Evolutionary conservation across 2,888 invertebrate species (phyloP).

Genomic region (Drosophila buzzatii): DNA sequence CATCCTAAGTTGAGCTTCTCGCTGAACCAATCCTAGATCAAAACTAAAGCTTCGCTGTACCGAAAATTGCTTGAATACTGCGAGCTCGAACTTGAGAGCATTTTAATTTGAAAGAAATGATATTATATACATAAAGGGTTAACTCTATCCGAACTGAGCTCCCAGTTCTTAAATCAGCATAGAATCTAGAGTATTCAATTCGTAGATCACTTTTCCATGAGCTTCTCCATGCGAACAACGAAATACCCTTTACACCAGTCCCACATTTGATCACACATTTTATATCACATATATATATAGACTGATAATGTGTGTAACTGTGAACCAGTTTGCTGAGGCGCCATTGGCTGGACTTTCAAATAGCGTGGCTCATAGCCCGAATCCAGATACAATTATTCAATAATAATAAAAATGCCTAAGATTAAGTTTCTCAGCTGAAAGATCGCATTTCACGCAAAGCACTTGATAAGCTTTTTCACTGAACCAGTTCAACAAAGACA

Average conservation of each 20-base stretch:
- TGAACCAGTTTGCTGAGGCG: conserved; percentile 6
- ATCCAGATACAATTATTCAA: conserved; percentile 16
- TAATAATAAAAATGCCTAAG: conserved; percentile 4
- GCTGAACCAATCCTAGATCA: background rate
- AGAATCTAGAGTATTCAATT: background rate
- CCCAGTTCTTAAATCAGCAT: background rate
- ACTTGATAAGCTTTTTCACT: conserved; percentile 10
- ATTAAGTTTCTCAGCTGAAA: conserved; percentile 9
- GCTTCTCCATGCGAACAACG: too few species aligned
- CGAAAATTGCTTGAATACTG: background rate
- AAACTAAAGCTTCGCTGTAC: background rate
- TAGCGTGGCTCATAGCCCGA: conserved; percentile 5
- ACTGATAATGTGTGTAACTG: background rate
- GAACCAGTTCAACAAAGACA: conserved; percentile 15
- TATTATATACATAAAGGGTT: too few species aligned
- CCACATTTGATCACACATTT: background rate
- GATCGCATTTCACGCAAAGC: conserved; percentile 16
- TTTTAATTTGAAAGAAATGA: background rate
- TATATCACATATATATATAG: background rate
- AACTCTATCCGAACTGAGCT: background rate
- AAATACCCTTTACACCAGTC: background rate
- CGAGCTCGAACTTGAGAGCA: background rate
- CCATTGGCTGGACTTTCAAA: conserved; percentile 13
- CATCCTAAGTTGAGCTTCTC: background rate
- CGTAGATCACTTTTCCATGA: background rate